Base-by-base conservation (phyloP, 2,888 invertebrate species). In the Dryomyza anilis region DNA sequence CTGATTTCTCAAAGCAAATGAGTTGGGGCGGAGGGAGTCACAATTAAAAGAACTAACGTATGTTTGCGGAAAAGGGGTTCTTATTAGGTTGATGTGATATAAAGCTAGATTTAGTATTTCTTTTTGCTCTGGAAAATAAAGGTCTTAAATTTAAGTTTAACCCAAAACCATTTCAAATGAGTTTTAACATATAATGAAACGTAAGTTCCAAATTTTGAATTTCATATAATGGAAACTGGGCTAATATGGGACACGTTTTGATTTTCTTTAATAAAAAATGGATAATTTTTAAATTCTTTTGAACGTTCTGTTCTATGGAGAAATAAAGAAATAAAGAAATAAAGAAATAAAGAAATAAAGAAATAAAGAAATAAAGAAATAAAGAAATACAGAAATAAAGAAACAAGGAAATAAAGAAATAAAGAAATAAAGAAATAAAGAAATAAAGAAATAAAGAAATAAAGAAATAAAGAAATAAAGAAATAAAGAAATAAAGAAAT, bases 401-500 rank as follows among this genome's bases (percentile, higher is more conserved):
- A n/a, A 2, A 45, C 14, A 45, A 16, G 14, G 2, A 19, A 19
- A n/a, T n/a, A 3, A 45, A 45, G 16, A 3, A 6, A 12, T 33
- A 6, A n/a, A 2, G 19, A 45, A 45, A 7, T 45, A 2, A 19
- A 45, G 16, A 16, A n/a, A 2, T 8, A 45, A 45, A 65, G 64
- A 69, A 64, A 63, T 62, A 56, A 63, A 65, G 57, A 46, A 48
- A 65, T 14, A 61, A 7, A 12, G 36, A 43, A 45, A 8, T 16
- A n/a, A 45, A 45, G 52, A 5, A 14, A 46, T 25, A 33, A 2
- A 23, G 5, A 46, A 33, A 16, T 6, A 14, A 43, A 43, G 14
- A 36, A 19, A 19, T 12, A 7, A 39, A 4, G 39, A 39, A n/a
- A 39, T 12, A n/a, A n/a, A 39, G 14, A 3, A n/a, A 33, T 33